phyloP scores from a whole-genome alignment of 2,888 invertebrate genomes.

The Lycia hirtaria region DNA sequence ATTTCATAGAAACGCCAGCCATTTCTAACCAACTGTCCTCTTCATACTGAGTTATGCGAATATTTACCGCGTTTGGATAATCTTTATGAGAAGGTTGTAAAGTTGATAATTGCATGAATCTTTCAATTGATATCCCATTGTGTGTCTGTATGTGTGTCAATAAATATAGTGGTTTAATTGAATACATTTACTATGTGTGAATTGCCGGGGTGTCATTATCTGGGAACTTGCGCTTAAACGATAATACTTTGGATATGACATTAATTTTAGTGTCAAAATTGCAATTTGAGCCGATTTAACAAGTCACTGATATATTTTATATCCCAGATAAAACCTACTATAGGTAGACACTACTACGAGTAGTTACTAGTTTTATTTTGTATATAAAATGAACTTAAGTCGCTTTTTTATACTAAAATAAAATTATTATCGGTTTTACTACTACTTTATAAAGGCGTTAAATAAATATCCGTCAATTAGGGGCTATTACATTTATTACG shows the following conservation, averaged over 20 bases:
- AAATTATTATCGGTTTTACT: too few relatives aligned
- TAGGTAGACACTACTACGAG: too few relatives aligned
- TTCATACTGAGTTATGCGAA: constrained; percentile 42
- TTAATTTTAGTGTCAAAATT: constrained; percentile 41
- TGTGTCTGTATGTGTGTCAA: constrained; percentile 37
- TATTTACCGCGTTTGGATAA: constrained; percentile 32
- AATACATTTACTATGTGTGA: constrained; percentile 63
- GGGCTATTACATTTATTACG: too few relatives aligned
- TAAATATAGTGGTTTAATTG: constrained; percentile 62
- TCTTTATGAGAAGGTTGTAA: constrained; percentile 38
- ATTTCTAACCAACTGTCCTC: constrained; percentile 39
- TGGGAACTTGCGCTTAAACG: constrained; percentile 41
- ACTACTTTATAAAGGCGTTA: too few relatives aligned
- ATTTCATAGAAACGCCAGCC: constrained; percentile 44
- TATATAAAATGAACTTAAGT: too few relatives aligned
- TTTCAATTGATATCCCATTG: constrained; percentile 37
- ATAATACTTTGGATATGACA: constrained; percentile 44
- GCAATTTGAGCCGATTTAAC: constrained; percentile 6
- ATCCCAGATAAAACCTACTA: background rate
- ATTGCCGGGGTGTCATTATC: constrained; percentile 54
- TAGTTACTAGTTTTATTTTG: too few relatives aligned
- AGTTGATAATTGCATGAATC: constrained; percentile 37
- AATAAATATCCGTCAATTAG: too few relatives aligned
- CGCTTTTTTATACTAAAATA: too few relatives aligned
- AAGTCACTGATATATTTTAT: background rate